Base-by-base conservation (phyloP, 2,888 invertebrate species). In the Drosophila maculinotata region DNA sequence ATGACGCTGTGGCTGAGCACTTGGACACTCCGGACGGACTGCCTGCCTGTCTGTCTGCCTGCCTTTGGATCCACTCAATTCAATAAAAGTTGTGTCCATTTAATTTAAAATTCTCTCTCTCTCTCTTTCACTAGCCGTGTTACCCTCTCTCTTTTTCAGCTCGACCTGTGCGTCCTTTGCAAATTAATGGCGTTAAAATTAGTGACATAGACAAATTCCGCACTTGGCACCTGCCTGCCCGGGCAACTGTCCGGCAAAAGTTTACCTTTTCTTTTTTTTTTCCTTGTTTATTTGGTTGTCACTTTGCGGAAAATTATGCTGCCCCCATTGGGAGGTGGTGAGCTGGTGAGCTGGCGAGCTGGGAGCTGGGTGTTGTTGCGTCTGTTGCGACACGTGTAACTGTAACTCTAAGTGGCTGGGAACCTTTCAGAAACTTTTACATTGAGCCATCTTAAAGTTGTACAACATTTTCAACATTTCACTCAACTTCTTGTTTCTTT, bases 51-150 rank as follows among this genome's bases (percentile, higher is more conserved):
- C 42, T 3, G 17, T 4, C 25, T 26, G n/a, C n/a, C 9, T 12
- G 14, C 28, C 14, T 12, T 33, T 56, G 48, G 58, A 48, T 60
- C 64, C 67, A 70, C 72, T 76, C 81, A 84, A 87, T 88, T 82
- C 78, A 88, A 87, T 87, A 87, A 88, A 85, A 87, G 62, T 83
- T 88, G 86, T 77, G 87, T 87, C 79, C 89, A 87, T 87, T 88
- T 88, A 78, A 87, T 88, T 85, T 87, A 75, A 86, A 86, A 85
- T 79, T 81, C 73, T 45, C 66, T 67, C 62, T 67, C 54, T 51
- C 41, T 56, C 49, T 28, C 35, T 7, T 17, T 7, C 36, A 42
- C 20, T 28, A 10, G 3, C 28, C 15, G 7, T 10, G n/a, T n/a
- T n/a, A n/a, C 14, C 12, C 26, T 7, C 14, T 14, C 14, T 25